These are phyloP conservation scores for Sander lucioperca DNA, from an alignment of 2,113 vertebrate species.

Conservation along the genomic window DNA sequence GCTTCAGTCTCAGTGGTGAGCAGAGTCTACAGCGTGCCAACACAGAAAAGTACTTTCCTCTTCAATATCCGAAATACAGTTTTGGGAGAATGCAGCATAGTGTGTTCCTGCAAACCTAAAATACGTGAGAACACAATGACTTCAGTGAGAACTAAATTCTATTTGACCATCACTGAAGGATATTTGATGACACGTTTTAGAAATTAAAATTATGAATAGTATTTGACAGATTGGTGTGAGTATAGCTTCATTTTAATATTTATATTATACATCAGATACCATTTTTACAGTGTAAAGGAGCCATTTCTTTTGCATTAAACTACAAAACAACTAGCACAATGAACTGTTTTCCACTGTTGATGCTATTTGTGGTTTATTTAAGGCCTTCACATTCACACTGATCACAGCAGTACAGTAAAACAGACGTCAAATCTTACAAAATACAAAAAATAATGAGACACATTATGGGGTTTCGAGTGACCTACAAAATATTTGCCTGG, in stretches of 20 bases:
- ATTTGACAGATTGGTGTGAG: not conserved
- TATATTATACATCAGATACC: no score
- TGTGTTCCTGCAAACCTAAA: conserved; percentile 5
- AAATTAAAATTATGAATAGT: not conserved
- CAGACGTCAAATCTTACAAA: no score
- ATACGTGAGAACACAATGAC: not conserved
- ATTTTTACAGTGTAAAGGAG: not conserved
- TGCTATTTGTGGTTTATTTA: not conserved
- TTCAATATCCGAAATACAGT: not conserved
- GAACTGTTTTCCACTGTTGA: not conserved
- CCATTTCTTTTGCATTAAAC: not conserved
- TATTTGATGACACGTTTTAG: not conserved
- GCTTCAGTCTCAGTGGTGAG: conserved; percentile 20
- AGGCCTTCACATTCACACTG: not conserved
- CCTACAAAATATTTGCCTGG: conserved; percentile 1
- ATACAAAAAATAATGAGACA: not conserved
- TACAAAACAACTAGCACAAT: not conserved
- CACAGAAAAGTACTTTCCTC: conserved; percentile 29
- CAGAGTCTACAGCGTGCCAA: conserved; percentile 3
- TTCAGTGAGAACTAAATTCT: not conserved
- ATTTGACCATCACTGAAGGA: not conserved
- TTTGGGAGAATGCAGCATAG: not conserved
- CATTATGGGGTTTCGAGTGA: no score
- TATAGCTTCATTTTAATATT: not conserved
- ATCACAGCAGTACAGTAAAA: not conserved